These are phyloP conservation scores for Alentia gelatinosa DNA, from an alignment of 2,888 invertebrate genomes.

Conservation along the genomic window DNA sequence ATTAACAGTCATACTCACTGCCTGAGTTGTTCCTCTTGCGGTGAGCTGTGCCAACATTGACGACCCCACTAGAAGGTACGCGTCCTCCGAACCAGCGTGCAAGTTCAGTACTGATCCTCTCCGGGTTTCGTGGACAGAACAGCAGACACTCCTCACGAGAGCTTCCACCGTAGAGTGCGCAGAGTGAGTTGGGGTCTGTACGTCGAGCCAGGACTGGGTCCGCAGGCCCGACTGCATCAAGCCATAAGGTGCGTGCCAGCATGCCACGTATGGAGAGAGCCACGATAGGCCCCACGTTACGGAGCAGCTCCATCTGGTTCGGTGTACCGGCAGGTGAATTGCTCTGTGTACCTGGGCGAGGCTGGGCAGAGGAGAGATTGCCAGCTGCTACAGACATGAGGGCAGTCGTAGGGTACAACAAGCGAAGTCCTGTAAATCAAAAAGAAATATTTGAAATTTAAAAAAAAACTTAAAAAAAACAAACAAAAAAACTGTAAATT, in stretches of 20 bases:
- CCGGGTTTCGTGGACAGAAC: slow-evolving; percentile 74
- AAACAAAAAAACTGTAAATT: too few relatives aligned
- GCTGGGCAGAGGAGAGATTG: background rate
- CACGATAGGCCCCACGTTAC: slow-evolving; percentile 73
- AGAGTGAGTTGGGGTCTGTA: slow-evolving; percentile 77
- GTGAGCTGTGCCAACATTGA: slow-evolving; percentile 70
- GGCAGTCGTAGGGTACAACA: slow-evolving; percentile 73
- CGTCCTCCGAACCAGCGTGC: slow-evolving; percentile 77
- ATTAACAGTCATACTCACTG: too few relatives aligned
- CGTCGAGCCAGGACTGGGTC: slow-evolving; percentile 74
- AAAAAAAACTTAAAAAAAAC: too few relatives aligned
- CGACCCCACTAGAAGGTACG: slow-evolving; percentile 72
- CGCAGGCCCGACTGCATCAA: slow-evolving; percentile 76
- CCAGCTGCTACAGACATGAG: slow-evolving; percentile 65
- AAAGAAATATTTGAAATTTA: too few relatives aligned
- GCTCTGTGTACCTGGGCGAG: background rate
- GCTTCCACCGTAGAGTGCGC: slow-evolving; percentile 75
- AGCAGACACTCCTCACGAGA: slow-evolving; percentile 73
- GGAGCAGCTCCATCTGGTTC: slow-evolving; percentile 56
- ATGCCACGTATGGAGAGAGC: slow-evolving; percentile 74
- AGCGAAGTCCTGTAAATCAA: slow-evolving; percentile 68
- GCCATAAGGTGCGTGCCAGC: slow-evolving; percentile 73
- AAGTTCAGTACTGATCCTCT: slow-evolving; percentile 70
- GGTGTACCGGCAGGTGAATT: slow-evolving; percentile 53
- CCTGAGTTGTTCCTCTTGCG: background rate